These are phyloP conservation scores for Xiphophorus maculatus DNA, from an alignment of 2,113 vertebrate species.

Conservation along the genomic window DNA sequence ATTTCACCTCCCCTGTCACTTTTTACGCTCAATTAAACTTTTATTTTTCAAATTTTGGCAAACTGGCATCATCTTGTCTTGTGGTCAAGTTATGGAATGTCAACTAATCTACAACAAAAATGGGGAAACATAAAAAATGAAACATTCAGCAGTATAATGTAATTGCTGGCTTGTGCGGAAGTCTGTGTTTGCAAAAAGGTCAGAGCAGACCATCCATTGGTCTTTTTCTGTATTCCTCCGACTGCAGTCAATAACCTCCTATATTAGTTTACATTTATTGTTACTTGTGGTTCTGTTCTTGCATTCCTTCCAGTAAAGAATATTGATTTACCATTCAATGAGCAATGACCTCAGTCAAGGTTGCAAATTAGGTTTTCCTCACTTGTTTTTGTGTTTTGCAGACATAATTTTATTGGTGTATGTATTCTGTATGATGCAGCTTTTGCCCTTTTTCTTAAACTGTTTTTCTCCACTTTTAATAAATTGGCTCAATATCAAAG, in stretches of 20 bases:
- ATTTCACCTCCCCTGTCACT: not conserved
- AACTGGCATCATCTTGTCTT: conserved; percentile 1
- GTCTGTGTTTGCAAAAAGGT: not conserved
- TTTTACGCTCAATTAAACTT: conserved; percentile 3
- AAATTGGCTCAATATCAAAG: too few relatives aligned
- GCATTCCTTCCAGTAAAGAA: too few relatives aligned
- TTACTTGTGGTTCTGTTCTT: too few relatives aligned
- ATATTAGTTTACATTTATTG: too few relatives aligned
- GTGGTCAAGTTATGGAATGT: not conserved
- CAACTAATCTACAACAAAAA: not conserved
- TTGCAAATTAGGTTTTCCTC: too few relatives aligned
- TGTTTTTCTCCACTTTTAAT: too few relatives aligned
- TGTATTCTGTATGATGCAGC: too few relatives aligned
- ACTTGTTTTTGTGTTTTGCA: too few relatives aligned
- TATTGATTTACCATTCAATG: too few relatives aligned
- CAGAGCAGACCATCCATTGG: not conserved
- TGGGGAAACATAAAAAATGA: not conserved
- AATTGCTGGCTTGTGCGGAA: not conserved
- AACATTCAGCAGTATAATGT: not conserved
- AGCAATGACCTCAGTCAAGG: too few relatives aligned
- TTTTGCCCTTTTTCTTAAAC: too few relatives aligned
- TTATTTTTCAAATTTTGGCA: not conserved
- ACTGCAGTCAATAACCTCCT: not conserved
- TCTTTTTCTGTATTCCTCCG: not conserved
- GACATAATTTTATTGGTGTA: too few relatives aligned